phyloP scores from a whole-genome alignment of 2,113 vertebrate species.

The Ailuropoda melanoleuca region DNA sequence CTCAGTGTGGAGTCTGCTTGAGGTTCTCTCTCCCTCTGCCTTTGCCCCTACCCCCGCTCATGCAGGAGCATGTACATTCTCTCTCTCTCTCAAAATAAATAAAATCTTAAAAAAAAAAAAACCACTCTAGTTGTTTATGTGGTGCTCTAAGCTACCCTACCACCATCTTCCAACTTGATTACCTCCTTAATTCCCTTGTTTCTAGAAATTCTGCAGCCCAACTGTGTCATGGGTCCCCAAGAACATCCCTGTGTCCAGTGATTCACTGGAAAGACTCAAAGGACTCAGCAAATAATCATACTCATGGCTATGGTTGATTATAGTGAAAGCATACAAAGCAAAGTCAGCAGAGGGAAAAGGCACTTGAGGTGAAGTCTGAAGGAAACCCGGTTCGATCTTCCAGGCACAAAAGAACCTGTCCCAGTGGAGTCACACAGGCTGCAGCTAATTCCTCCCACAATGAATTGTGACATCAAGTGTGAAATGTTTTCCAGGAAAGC shows the following conservation, averaged over 20 bases:
- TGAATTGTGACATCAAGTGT: background rate
- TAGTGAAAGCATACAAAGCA: background rate
- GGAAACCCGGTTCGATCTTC: background rate
- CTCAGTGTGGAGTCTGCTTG: background rate
- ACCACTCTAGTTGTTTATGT: background rate
- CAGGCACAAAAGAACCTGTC: background rate
- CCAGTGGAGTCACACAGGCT: accelerated
- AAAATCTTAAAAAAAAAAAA: background rate
- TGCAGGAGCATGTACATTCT: background rate
- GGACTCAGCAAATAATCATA: background rate
- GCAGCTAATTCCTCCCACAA: background rate
- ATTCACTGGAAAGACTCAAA: background rate
- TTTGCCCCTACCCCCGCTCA: background rate
- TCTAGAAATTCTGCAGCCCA: background rate
- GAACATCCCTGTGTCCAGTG: background rate
- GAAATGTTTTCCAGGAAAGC: background rate
- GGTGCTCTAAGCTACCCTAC: background rate
- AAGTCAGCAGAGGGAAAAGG: background rate
- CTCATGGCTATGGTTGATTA: background rate
- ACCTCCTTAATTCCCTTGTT: background rate
- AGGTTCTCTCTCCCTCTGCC: background rate
- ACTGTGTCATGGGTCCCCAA: background rate
- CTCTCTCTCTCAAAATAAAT: background rate
- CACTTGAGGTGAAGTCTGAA: background rate
- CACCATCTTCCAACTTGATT: background rate